phyloP scores from a whole-genome alignment of 2,113 vertebrate genomes.

The Macquaria ambigua region DNA sequence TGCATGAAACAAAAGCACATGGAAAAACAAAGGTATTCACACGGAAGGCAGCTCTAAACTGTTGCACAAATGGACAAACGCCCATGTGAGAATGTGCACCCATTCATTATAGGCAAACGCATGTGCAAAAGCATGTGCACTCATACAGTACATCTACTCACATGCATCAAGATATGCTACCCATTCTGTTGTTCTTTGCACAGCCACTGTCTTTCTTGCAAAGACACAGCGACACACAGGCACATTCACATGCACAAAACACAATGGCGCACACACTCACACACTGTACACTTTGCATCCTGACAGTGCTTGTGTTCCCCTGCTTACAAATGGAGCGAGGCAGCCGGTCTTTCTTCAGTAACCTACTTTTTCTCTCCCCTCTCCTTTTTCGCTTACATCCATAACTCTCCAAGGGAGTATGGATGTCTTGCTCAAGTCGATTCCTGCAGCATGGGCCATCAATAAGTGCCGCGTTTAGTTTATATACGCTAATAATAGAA shows the following conservation, averaged over 20 bases:
- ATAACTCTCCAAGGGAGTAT: conserved; percentile 53
- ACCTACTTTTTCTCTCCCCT: conserved; percentile 72
- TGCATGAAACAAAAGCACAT: conserved; percentile 1
- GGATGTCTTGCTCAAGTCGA: conserved; percentile 59
- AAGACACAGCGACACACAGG: conserved; percentile 11
- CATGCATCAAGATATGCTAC: conserved; percentile 7
- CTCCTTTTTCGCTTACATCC: conserved; percentile 35
- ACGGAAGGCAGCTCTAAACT: conserved; percentile 12
- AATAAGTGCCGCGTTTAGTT: conserved; percentile 64
- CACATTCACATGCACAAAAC: conserved; percentile 27
- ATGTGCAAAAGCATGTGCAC: conserved; percentile 6
- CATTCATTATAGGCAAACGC: conserved; percentile 12
- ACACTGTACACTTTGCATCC: conserved; percentile 44
- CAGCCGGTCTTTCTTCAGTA: conserved; percentile 67
- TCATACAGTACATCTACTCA: neutral
- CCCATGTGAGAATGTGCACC: conserved; percentile 2
- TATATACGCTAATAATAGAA: conserved; percentile 64
- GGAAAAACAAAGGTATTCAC: neutral
- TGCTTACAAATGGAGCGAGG: conserved; percentile 65
- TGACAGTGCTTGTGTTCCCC: conserved; percentile 49
- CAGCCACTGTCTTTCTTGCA: conserved; percentile 17
- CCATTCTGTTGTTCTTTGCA: conserved; percentile 24
- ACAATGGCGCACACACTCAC: conserved; percentile 31
- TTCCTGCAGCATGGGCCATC: conserved; percentile 57
- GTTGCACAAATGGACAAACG: conserved; percentile 17